Evolutionary conservation across 37 sponge, comb jelly and placozoan species (phyloP).

Genomic region (Ianthella basta): DNA sequence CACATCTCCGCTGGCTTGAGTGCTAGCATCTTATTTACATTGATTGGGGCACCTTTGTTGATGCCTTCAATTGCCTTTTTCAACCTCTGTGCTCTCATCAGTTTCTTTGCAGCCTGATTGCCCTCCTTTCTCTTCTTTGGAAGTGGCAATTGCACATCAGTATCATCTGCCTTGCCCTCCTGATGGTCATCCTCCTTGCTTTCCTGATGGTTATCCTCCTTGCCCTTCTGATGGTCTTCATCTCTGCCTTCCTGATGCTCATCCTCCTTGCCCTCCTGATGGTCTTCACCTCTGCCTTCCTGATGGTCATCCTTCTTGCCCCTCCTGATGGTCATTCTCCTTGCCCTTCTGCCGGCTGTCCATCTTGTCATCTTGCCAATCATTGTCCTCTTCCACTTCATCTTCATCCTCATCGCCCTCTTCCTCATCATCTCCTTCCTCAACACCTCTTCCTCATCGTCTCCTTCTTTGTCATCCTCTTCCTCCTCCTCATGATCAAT

Average conservation of each 20-base stretch:
- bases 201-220: background rate
- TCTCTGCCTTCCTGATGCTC: background rate
- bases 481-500: slow-evolving; percentile 2
- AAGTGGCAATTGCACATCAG: background rate
- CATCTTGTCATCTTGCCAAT: background rate
- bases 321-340: background rate
- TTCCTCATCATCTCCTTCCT: background rate
- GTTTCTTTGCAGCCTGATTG: slow-evolving; percentile 6
- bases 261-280: background rate
- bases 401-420: background rate
- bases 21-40: background rate
- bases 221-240: background rate
- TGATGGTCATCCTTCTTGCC: background rate
- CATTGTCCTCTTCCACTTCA: background rate
- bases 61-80: background rate
- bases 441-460: background rate
- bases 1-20: slow-evolving; percentile 14
- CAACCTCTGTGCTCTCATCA: background rate
- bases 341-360: background rate
- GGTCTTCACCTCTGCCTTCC: background rate
- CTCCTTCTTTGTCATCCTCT: background rate
- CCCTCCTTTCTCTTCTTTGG: background rate
- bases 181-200: background rate
- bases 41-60: slow-evolving; percentile 13
- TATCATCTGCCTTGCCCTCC: background rate